Percentiles rank a stretch among this genome's conserved stretches.
Conservation (phyloP, 1,140 invertebrate genomes). For the Magallana angulata region DNA sequence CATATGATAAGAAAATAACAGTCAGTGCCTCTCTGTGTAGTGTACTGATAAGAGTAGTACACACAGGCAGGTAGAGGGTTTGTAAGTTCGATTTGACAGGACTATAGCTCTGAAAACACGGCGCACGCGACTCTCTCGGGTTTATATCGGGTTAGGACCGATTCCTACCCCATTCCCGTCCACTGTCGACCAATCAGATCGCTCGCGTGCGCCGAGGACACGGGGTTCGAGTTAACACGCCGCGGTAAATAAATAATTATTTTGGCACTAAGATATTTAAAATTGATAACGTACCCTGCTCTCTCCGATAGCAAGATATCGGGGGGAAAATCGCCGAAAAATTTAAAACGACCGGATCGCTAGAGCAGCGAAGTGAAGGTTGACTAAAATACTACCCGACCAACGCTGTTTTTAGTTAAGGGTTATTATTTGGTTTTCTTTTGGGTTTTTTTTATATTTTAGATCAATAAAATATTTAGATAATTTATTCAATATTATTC, state of each 20-base stretch:
- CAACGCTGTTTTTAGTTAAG: too few relatives aligned
- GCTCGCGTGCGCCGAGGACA: background rate
- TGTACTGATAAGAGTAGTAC: background rate
- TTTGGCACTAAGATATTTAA: conserved; percentile 44
- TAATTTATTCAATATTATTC: too few relatives aligned
- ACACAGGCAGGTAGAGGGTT: background rate
- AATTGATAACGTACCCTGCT: background rate
- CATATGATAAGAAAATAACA: background rate
- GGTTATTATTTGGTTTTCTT: too few relatives aligned
- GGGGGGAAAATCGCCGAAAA: background rate
- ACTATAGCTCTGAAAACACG: conserved; percentile 2
- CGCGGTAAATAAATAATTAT: conserved; percentile 34
- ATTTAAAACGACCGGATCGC: background rate
- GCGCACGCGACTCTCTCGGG: conserved; percentile 8
- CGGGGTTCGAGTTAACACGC: conserved; percentile 9
- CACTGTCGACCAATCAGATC: conserved; percentile 21
- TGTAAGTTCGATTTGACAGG: background rate
- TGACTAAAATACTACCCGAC: too few relatives aligned
- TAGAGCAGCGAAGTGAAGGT: too few relatives aligned
- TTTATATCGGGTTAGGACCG: background rate
- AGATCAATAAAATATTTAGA: too few relatives aligned
- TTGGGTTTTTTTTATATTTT: too few relatives aligned
- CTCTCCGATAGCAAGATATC: conserved; percentile 37
- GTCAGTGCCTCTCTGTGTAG: background rate
- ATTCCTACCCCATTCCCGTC: background rate